These are phyloP conservation scores for Alaudala cheleensis DNA, from an alignment of 2,113 vertebrate species.

Conservation along the genomic window DNA sequence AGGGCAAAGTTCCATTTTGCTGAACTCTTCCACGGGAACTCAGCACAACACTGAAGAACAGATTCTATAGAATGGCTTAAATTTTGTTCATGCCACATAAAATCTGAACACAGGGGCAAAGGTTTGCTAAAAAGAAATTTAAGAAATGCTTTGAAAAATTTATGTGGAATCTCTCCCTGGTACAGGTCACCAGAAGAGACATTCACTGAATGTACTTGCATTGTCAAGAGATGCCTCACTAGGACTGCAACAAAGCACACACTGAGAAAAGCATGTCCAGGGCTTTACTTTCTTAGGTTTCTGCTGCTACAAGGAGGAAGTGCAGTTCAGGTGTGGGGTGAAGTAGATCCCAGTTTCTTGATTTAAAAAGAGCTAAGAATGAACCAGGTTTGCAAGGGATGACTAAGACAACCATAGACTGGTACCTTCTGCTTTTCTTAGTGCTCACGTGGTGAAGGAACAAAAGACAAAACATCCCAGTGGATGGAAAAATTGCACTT, in stretches of 20 bases:
- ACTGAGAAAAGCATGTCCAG: not conserved
- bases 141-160: constrained; percentile 19
- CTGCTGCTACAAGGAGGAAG: not conserved
- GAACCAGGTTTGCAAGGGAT: not conserved
- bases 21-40: not conserved
- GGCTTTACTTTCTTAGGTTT: not conserved
- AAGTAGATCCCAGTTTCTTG: not conserved
- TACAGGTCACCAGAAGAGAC: not conserved
- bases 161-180: not conserved
- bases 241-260: not conserved
- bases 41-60: not conserved
- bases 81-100: not conserved
- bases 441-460: not conserved
- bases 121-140: not conserved
- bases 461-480: not conserved
- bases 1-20: not conserved
- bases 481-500: not conserved
- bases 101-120: not conserved
- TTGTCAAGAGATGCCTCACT: not conserved
- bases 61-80: not conserved
- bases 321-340: not conserved
- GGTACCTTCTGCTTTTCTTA: not conserved
- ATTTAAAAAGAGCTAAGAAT: not conserved
- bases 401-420: accelerated
- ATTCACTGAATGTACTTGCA: not conserved